Evolutionary conservation across 2,888 invertebrate species (phyloP), one percentile per base, ranked within the genome.

Genomic region (Dexiosoma caninum): DNA sequence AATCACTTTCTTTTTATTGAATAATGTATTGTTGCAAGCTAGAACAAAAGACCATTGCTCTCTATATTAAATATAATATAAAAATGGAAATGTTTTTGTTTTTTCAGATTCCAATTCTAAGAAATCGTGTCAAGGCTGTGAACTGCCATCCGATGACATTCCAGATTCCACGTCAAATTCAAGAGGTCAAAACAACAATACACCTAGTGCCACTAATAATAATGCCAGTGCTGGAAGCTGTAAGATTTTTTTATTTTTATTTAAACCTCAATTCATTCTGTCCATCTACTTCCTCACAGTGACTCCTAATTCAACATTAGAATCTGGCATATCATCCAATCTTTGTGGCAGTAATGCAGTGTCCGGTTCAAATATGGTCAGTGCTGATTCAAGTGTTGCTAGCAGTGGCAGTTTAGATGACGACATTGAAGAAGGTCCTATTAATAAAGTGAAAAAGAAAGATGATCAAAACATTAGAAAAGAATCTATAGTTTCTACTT

Each of bases 181-280:
- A 12, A 91, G 94, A 82, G 94, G 94, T 64, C 93, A 95, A 87
- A 95, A 95, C 87, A 95, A 95, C 89, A 95, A 95, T 89, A 95
- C 95, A 49, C 95, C 94, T 21, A 95, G 94, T 88, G 95, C 94
- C 70, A 95, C 95, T 77, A 94, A 93, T 86, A 95, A 94, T 88
- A 94, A 94, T 88, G 92, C 92, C 86, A 93, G 88, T 83, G 88
- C 89, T 57, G 90, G 90, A 84, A 90, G 88, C 78, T 86, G 90
- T 90, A 90, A 87, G 88, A 16, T 51, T 21, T 46, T 44, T 21
- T 51, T 70, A 40, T n/a, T n/a, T n/a, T n/a, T n/a, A n/a, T n/a
- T n/a, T n/a, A 14, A 23, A 32, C n/a, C 1, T 44, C 27, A 23
- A 9, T 23, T 9, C 27, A 30, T 51, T 14, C 0, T 3, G 5